Conservation (phyloP, 2,113 vertebrate genomes). For the Heptranchias perlo region DNA sequence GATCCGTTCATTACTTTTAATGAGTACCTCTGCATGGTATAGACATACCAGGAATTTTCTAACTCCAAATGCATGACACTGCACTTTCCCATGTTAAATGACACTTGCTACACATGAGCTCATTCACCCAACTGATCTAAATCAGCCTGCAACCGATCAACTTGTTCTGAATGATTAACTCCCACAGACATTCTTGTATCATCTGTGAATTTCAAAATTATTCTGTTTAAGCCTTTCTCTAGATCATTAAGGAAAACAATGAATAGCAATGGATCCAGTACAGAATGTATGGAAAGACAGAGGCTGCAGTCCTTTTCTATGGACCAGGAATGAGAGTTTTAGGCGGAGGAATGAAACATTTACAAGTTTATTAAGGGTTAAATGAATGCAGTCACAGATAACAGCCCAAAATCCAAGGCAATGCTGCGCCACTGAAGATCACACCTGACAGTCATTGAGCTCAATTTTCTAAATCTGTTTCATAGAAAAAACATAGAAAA, state of each 20-base stretch:
- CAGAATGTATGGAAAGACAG: background rate
- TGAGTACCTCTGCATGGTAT: background rate
- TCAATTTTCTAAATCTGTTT: background rate
- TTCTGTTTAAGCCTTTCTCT: background rate
- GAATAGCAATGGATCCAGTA: background rate
- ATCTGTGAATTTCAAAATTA: background rate
- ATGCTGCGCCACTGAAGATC: background rate
- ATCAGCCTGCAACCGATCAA: background rate
- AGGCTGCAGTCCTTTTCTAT: background rate
- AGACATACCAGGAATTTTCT: background rate
- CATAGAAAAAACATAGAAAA: too few relatives aligned
- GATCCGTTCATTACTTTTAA: too few relatives aligned
- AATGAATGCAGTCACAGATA: background rate
- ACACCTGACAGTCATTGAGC: background rate
- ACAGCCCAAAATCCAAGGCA: background rate
- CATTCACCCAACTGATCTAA: background rate
- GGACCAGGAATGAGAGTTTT: background rate
- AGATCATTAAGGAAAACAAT: background rate
- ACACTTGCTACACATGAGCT: background rate
- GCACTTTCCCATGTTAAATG: background rate
- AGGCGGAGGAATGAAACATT: background rate
- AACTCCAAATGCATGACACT: background rate
- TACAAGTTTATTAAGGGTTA: background rate
- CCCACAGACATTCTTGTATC: background rate
- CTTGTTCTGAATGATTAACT: background rate